Conservation (phyloP, 2,888 invertebrate species). For the Drosophila siamana region DNA sequence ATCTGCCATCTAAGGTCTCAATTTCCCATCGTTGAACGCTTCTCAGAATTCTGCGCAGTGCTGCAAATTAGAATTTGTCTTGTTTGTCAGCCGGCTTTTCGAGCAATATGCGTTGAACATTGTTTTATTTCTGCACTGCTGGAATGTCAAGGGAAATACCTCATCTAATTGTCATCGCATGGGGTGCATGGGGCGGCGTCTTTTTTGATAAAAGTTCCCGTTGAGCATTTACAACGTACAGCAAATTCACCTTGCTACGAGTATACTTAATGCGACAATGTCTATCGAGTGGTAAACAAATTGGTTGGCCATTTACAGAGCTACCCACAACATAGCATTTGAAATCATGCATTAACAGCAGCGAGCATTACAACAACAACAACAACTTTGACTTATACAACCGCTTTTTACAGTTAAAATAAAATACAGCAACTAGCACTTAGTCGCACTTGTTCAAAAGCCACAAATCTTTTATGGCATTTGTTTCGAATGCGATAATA, state of each 20-base stretch:
- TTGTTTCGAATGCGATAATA: constrained; percentile 76
- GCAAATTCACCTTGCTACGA: background rate
- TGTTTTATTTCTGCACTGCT: constrained; percentile 37
- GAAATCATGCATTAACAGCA: constrained; percentile 44
- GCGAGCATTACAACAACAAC: constrained; percentile 15
- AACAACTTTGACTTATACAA: constrained; percentile 20
- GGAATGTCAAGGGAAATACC: constrained; percentile 44
- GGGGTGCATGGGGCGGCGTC: constrained; percentile 21
- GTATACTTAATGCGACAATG: constrained; percentile 1
- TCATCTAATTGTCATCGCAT: constrained; percentile 7
- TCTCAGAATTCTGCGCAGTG: constrained; percentile 58
- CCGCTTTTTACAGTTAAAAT: constrained; percentile 34
- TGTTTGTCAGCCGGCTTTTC: constrained; percentile 66
- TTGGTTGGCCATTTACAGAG: constrained; percentile 48
- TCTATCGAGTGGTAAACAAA: constrained; percentile 31
- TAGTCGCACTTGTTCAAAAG: constrained; percentile 67
- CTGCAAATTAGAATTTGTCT: constrained; percentile 65
- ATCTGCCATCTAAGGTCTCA: constrained; percentile 50
- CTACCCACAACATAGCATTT: constrained; percentile 41
- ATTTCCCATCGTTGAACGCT: constrained; percentile 36
- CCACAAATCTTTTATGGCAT: constrained; percentile 74
- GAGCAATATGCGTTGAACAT: constrained; percentile 41
- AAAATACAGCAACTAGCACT: constrained; percentile 68
- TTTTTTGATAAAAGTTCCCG: background rate
- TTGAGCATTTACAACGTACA: background rate